These are phyloP conservation scores for Calephelis perditalis DNA, from an alignment of 2,888 invertebrate genomes.

Conservation along the genomic window DNA sequence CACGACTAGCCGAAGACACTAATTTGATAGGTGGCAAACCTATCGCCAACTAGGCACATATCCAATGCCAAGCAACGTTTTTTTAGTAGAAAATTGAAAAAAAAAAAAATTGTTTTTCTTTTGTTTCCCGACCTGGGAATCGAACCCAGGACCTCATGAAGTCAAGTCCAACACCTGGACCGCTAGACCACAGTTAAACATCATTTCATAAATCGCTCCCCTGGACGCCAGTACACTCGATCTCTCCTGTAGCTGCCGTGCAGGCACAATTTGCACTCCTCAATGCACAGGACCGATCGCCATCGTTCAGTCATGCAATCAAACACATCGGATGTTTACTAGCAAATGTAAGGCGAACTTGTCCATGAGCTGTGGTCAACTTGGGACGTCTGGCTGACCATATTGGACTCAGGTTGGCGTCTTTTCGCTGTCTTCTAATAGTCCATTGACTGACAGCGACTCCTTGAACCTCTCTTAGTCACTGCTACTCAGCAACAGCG, in stretches of 20 bases:
- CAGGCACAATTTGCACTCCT: slow-evolving; percentile 22
- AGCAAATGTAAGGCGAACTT: background rate
- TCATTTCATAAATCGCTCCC: slow-evolving; percentile 15
- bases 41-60: too few species aligned
- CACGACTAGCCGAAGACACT: too few species aligned
- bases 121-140: too few species aligned
- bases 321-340: background rate
- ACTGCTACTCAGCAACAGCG: slow-evolving; percentile 22
- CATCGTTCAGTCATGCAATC: slow-evolving; percentile 14
- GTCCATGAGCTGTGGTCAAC: background rate
- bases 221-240: slow-evolving; percentile 20
- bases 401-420: background rate
- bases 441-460: slow-evolving; percentile 15
- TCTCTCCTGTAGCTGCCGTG: slow-evolving; percentile 22
- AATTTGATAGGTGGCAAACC: too few species aligned
- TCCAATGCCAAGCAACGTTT: too few species aligned
- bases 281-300: slow-evolving; percentile 19
- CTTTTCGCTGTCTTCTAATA: slow-evolving; percentile 12
- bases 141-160: too few species aligned
- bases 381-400: background rate
- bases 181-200: slow-evolving; percentile 5
- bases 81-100: too few species aligned
- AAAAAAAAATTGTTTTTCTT: too few species aligned
- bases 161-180: too few species aligned
- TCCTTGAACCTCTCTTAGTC: slow-evolving; percentile 17